Evolutionary conservation across 2,888 invertebrate species (phyloP).

Genomic region (Platycnemis pennipes): DNA sequence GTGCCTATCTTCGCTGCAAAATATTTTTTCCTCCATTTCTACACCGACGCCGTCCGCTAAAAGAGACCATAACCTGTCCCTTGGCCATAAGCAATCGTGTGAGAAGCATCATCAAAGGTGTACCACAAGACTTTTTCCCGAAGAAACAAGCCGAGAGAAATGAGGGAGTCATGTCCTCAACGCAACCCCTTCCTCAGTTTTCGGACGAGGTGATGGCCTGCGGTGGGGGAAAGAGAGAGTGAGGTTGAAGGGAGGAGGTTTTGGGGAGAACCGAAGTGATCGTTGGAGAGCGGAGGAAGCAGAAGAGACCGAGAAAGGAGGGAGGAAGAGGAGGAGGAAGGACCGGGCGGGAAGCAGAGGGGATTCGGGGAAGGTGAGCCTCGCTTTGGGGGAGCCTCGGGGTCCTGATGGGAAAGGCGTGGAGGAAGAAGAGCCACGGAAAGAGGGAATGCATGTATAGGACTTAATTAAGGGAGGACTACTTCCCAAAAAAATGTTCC

Average conservation of each 20-base stretch:
- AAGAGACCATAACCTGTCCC: neutral
- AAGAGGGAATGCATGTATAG: slow-evolving; percentile 29
- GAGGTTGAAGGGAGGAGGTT: neutral
- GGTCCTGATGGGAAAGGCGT: neutral
- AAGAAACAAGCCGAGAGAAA: neutral
- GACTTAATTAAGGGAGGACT: neutral
- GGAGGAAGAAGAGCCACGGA: neutral
- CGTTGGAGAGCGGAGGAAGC: neutral
- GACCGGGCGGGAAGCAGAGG: neutral
- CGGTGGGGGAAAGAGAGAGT: neutral
- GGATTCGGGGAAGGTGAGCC: neutral
- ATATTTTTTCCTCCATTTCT: neutral
- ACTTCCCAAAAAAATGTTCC: too few relatives aligned
- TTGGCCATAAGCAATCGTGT: neutral
- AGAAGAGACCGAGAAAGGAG: neutral
- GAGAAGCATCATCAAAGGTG: neutral
- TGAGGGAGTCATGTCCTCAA: neutral
- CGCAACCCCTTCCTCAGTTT: neutral
- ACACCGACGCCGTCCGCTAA: neutral
- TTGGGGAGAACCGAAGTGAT: neutral
- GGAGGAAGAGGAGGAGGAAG: neutral
- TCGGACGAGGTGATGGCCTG: neutral
- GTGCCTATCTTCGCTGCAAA: neutral
- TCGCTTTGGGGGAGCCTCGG: too few relatives aligned
- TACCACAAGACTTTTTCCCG: neutral